Conservation (phyloP, 2,113 vertebrate species). For the Micronycteris hirsuta region DNA sequence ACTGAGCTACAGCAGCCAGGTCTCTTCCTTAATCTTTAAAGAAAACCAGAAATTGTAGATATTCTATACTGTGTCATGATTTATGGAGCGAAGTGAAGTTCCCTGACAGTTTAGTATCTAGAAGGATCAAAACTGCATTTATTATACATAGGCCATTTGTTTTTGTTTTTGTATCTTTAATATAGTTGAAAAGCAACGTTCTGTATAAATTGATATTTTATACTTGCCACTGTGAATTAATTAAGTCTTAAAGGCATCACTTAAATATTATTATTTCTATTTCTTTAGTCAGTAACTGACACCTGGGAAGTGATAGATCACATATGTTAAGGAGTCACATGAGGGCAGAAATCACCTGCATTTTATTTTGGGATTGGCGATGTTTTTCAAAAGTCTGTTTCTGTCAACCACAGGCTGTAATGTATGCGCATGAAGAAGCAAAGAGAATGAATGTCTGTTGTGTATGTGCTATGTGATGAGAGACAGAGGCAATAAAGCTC, state of each 20-base stretch:
- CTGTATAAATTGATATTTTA: conserved; percentile 39
- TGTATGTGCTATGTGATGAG: background rate
- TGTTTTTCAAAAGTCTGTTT: conserved; percentile 36
- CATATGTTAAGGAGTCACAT: background rate
- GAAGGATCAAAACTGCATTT: conserved; percentile 6
- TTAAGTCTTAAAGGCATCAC: conserved; percentile 46
- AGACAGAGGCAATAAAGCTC: background rate
- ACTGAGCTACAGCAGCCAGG: no score
- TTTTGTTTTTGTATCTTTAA: conserved; percentile 46
- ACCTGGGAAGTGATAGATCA: conserved; percentile 13
- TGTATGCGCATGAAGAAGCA: background rate
- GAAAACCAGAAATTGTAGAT: background rate
- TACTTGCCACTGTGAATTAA: conserved; percentile 26
- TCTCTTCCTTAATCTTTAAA: conserved; percentile 38
- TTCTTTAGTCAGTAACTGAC: background rate
- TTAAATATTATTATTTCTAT: conserved; percentile 41
- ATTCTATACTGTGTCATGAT: background rate
- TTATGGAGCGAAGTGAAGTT: conserved; percentile 24
- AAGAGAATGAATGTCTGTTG: background rate
- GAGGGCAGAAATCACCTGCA: background rate
- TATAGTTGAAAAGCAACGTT: background rate
- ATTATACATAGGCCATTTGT: conserved; percentile 30
- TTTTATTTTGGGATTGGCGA: conserved; percentile 26
- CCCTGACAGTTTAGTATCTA: background rate
- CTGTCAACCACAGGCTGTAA: conserved; percentile 11